Percentiles rank a stretch among this genome's conserved stretches.
phyloP scores from a whole-genome alignment of 2,888 invertebrate species.

The Plagodis dolabraria region DNA sequence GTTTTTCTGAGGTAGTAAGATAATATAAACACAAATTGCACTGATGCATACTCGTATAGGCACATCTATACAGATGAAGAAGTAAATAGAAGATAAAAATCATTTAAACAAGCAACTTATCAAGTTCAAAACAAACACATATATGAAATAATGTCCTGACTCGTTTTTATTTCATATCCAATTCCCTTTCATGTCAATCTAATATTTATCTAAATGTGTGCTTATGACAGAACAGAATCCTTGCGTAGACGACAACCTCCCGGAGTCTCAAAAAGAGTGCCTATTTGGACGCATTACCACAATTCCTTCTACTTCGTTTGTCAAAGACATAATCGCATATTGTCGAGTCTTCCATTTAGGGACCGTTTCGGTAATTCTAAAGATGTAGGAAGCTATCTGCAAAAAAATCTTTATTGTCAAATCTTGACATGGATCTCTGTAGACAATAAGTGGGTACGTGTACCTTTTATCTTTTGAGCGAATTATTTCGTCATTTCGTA shows the following conservation, averaged over 20 bases:
- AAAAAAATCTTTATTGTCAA: conserved; percentile 46
- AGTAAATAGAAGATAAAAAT: too few relatives aligned
- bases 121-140: not conserved
- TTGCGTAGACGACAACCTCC: conserved; percentile 16
- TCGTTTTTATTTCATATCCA: conserved; percentile 3
- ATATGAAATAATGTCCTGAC: conserved; percentile 13
- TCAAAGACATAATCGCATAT: conserved; percentile 33
- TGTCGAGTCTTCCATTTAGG: conserved; percentile 26
- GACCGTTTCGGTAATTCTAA: conserved; percentile 21
- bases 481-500: conserved; percentile 54
- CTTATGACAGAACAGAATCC: conserved; percentile 20
- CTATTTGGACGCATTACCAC: conserved; percentile 25
- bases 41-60: too few relatives aligned
- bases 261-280: conserved; percentile 16
- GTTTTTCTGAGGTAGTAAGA: too few relatives aligned
- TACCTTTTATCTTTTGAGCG: conserved; percentile 43
- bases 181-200: conserved; percentile 20
- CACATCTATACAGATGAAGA: too few relatives aligned
- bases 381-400: conserved; percentile 28
- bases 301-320: conserved; percentile 37
- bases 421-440: conserved; percentile 34
- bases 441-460: conserved; percentile 26
- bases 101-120: too few relatives aligned
- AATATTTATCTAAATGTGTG: conserved; percentile 27
- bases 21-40: too few relatives aligned